These are phyloP conservation scores for Ptychoptera contaminata DNA, from an alignment of 2,888 invertebrate genomes.

Conservation along the genomic window DNA sequence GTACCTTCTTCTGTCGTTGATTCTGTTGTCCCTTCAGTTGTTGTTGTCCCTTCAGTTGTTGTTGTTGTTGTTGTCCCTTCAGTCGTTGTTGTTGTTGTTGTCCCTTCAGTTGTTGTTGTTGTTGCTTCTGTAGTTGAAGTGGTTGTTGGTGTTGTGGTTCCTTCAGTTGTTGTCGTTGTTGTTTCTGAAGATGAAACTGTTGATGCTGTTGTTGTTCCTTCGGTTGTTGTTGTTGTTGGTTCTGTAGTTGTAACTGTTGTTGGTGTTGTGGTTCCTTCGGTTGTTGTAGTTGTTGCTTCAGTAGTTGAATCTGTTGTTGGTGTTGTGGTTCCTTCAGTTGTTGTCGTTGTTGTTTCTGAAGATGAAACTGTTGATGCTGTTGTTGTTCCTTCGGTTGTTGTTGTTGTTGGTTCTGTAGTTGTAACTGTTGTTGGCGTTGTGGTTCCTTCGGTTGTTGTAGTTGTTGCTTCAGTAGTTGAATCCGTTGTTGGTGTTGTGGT, in stretches of 20 bases:
- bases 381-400: neutral
- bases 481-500: neutral
- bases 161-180: neutral
- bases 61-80: neutral
- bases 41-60: neutral
- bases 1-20: too few relatives aligned
- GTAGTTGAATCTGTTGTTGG: neutral
- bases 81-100: neutral
- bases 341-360: neutral
- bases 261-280: neutral
- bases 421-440: neutral
- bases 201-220: too few relatives aligned
- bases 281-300: neutral
- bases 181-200: neutral
- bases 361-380: neutral
- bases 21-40: too few relatives aligned
- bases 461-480: neutral
- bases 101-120: neutral
- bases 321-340: neutral
- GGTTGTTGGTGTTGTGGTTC: neutral
- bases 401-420: neutral
- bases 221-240: neutral
- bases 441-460: neutral
- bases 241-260: neutral
- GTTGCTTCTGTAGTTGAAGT: neutral